Percentiles rank a stretch among this genome's conserved stretches.
Conservation (phyloP, 2,888 invertebrate genomes). For the Hirudinaria manillensis region DNA sequence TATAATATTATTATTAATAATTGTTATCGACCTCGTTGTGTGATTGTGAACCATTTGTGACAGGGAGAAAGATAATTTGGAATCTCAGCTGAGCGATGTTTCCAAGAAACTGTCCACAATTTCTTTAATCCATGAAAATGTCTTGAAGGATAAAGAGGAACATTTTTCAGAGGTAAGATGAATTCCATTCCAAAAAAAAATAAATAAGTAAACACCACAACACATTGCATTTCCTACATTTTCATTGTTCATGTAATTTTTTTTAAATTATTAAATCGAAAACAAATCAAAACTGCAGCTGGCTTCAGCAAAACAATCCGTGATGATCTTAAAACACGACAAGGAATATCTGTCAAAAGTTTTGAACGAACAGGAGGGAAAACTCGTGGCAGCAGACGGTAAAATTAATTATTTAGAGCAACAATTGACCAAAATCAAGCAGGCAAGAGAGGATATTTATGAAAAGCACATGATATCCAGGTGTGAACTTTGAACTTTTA, state of each 20-base stretch:
- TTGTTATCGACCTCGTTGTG: no score
- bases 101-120: background rate
- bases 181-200: background rate
- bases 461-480: slow-evolving; percentile 53
- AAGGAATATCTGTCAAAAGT: slow-evolving; percentile 52
- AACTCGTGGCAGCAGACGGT: slow-evolving; percentile 46
- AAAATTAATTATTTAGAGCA: slow-evolving; percentile 38
- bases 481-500: slow-evolving; percentile 38
- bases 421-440: slow-evolving; percentile 50
- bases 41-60: no score
- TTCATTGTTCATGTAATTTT: background rate
- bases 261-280: background rate
- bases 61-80: no score
- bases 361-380: slow-evolving; percentile 45
- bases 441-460: slow-evolving; percentile 52
- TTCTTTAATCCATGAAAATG: slow-evolving; percentile 7
- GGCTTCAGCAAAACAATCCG: slow-evolving; percentile 45
- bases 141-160: background rate
- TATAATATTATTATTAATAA: slow-evolving; percentile 6
- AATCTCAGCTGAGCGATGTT: no score
- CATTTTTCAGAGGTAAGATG: background rate
- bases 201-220: background rate
- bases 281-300: slow-evolving; percentile 40
- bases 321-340: slow-evolving; percentile 50
- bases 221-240: background rate